Base-by-base conservation (phyloP, 2,113 vertebrate genomes). In the Charina bottae region DNA sequence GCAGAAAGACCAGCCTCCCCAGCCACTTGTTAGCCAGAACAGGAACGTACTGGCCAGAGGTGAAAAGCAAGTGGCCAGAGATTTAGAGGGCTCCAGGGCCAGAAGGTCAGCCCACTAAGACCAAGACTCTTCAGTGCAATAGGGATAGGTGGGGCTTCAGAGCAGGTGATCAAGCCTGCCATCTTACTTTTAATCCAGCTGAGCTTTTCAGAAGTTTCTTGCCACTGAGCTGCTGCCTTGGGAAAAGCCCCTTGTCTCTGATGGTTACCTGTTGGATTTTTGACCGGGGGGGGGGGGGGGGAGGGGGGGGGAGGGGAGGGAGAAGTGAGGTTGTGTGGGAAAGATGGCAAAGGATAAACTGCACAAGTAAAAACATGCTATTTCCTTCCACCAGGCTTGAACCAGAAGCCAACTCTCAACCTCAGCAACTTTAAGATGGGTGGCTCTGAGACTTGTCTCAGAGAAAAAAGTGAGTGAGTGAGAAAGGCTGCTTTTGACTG, bases 171-270 rank as follows among this genome's bases (percentile, higher is more conserved):
- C 23, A 12, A 42, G 0, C n/a, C 2, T 28, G 24, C 2, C 8
- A 2, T 3, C 72, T 58, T 85, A 93, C 92, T 83, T 91, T 89
- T 1, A 93, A 24, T 17, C 7, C 3, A 62, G 87, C 21, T 5
- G 92, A 89, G 13, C 78, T 93, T 42, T 42, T 53, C 53, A 93
- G 37, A 8, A 91, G 60, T 1, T 91, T 28, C 60, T 28, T 59
- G 15, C 92, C 92, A 37, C 92, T 93, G 23, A 93, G 87, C 0
- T 54, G 53, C 13, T 93, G 92, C 15, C 1, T 6, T 0, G 92
- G 90, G 28, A 89, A 93, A 11, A 12, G 4, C 0, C 90, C 92
- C 0, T 4, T 78, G 58, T 93, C 92, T 6, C 15, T 13, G 28
- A 93, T 28, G 5, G 8, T 53, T 83, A 93, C 83, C 92, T 93